Percentiles rank a stretch among this genome's conserved stretches.
Conservation (phyloP, 2,888 invertebrate species). For the Calameuta filiformis region DNA sequence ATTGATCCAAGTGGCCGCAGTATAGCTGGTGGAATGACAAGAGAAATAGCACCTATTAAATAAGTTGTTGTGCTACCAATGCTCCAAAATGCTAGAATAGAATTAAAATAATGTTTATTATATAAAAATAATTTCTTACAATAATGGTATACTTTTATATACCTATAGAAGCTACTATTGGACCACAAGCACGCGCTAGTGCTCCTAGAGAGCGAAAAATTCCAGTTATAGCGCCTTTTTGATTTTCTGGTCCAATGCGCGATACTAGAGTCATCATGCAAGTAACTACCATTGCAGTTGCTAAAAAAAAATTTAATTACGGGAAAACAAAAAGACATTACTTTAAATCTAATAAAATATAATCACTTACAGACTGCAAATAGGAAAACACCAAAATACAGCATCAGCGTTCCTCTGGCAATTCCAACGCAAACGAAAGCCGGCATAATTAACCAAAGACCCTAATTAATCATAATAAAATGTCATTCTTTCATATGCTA, state of each 20-base stretch:
- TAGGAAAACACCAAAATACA: conserved; percentile 86
- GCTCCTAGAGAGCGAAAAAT: conserved; percentile 95
- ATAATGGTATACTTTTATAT: conserved; percentile 31
- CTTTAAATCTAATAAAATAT: conserved; percentile 12
- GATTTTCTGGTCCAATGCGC: conserved; percentile 79
- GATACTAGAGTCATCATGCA: conserved; percentile 95
- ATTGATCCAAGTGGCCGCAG: conserved; percentile 54
- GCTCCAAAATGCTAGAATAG: conserved; percentile 86
- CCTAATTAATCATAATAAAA: conserved; percentile 60
- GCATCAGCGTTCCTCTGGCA: conserved; percentile 70
- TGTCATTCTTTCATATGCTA: not conserved
- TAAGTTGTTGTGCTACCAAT: conserved; percentile 88
- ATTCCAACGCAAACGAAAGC: conserved; percentile 88
- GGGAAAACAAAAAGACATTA: conserved; percentile 9
- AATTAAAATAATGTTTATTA: conserved; percentile 39
- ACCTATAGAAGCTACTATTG: conserved; percentile 88
- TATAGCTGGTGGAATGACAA: conserved; percentile 82
- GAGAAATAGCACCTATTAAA: conserved; percentile 78
- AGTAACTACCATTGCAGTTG: conserved; percentile 94
- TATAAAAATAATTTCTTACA: conserved; percentile 14
- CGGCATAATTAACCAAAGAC: conserved; percentile 86
- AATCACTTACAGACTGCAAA: conserved; percentile 87
- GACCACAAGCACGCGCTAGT: conserved; percentile 91
- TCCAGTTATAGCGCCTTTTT: conserved; percentile 94
- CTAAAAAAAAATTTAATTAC: conserved; percentile 64